phyloP scores from a whole-genome alignment of 2,888 invertebrate species.

The Zeuzera pyrina region DNA sequence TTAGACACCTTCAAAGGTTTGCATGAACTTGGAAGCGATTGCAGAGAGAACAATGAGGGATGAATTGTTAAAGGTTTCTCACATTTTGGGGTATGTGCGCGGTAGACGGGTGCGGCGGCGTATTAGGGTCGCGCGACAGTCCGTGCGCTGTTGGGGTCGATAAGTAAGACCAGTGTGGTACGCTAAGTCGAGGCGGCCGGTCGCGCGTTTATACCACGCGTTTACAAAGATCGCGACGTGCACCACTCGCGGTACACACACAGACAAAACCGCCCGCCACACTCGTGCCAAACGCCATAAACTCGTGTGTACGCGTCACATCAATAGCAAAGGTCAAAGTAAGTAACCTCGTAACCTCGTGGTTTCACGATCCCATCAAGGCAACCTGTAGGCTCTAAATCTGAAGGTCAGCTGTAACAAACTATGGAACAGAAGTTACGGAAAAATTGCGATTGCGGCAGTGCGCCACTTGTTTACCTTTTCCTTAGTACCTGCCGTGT shows the following conservation, averaged over 20 bases:
- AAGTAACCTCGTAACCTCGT: too few relatives aligned
- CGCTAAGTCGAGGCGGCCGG: slow-evolving; percentile 29
- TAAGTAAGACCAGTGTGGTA: slow-evolving; percentile 57
- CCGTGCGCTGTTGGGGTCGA: slow-evolving; percentile 47
- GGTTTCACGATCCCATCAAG: too few relatives aligned
- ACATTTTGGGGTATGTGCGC: slow-evolving; percentile 57
- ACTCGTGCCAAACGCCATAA: slow-evolving; percentile 18
- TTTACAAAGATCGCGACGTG: too few relatives aligned
- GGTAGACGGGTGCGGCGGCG: slow-evolving; percentile 42
- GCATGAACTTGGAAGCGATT: slow-evolving; percentile 6
- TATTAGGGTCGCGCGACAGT: slow-evolving; percentile 32
- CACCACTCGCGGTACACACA: slow-evolving; percentile 18
- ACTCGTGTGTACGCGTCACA: too few relatives aligned
- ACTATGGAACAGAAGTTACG: too few relatives aligned
- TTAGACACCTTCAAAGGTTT: too few relatives aligned
- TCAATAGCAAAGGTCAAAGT: too few relatives aligned
- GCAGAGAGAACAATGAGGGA: slow-evolving; percentile 41
- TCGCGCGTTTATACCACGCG: slow-evolving; percentile 24
- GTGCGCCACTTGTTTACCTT: slow-evolving; percentile 12
- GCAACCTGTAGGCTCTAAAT: too few relatives aligned
- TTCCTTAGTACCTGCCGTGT: too few relatives aligned
- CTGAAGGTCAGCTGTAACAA: too few relatives aligned
- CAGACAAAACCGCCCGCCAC: slow-evolving; percentile 10
- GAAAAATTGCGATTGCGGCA: slow-evolving; percentile 6
- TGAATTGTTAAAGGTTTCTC: slow-evolving; percentile 56